Percentiles rank a stretch among this genome's conserved stretches.
These are phyloP conservation scores for Trichomycterus rosablanca DNA, from an alignment of 2,113 vertebrate species.

Conservation along the genomic window DNA sequence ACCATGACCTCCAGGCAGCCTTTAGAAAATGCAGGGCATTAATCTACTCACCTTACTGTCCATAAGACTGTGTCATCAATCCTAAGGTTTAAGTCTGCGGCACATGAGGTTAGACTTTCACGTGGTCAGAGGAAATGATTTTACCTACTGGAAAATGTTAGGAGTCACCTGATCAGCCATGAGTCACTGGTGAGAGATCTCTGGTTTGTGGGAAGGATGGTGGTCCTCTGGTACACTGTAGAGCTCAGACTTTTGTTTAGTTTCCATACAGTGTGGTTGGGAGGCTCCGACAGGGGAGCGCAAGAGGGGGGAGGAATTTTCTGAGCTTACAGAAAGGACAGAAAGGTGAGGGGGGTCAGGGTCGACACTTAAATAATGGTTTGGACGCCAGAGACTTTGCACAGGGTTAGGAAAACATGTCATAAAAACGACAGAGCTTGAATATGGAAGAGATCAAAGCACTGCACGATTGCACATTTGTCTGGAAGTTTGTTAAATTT, in stretches of 20 bases:
- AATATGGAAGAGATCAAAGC: background rate
- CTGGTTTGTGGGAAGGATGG: slow-evolving; percentile 53
- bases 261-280: slow-evolving; percentile 62
- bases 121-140: slow-evolving; percentile 60
- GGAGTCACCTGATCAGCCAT: slow-evolving; percentile 55
- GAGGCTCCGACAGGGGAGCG: slow-evolving; percentile 59
- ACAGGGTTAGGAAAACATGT: slow-evolving; percentile 7
- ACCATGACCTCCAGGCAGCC: too few relatives aligned
- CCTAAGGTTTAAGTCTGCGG: slow-evolving; percentile 31
- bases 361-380: slow-evolving; percentile 27
- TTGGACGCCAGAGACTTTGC: background rate
- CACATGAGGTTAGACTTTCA: slow-evolving; percentile 57
- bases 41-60: too few relatives aligned
- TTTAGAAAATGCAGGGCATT: too few relatives aligned
- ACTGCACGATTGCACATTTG: background rate
- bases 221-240: slow-evolving; percentile 53
- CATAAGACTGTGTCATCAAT: too few relatives aligned
- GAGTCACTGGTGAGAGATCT: slow-evolving; percentile 70
- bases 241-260: slow-evolving; percentile 66
- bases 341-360: slow-evolving; percentile 34
- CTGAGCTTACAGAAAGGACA: slow-evolving; percentile 21
- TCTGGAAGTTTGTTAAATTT: background rate
- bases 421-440: background rate
- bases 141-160: slow-evolving; percentile 69
- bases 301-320: slow-evolving; percentile 41